A percentile compares a stretch with the other conserved stretches of the same genome.
Evolutionary conservation across 2,888 invertebrate genomes (phyloP).

Genomic region (Periphyllus acericola): DNA sequence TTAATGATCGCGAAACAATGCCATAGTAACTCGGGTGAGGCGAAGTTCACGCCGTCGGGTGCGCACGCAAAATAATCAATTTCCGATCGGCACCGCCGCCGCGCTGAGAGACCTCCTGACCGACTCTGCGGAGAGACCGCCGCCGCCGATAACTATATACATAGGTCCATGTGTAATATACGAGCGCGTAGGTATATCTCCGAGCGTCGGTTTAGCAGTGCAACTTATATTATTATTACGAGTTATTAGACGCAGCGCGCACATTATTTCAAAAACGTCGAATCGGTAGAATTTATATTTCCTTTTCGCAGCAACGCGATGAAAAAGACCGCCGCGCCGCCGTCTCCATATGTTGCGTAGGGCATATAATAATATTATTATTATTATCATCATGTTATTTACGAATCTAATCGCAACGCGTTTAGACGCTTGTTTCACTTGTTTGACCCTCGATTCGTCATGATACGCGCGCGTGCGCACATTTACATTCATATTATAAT

Average conservation of each 20-base stretch:
- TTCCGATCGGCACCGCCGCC: slow-evolving; percentile 20
- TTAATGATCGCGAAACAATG: slow-evolving; percentile 39
- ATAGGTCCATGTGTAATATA: background rate
- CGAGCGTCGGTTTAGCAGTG: background rate
- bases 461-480: background rate
- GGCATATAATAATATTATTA: background rate
- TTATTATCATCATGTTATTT: background rate
- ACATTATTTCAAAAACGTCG: background rate
- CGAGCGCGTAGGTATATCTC: background rate
- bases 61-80: slow-evolving; percentile 33
- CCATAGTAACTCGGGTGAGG: slow-evolving; percentile 4
- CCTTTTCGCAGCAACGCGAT: background rate
- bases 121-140: background rate
- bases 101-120: slow-evolving; percentile 17
- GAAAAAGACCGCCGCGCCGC: background rate
- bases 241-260: background rate
- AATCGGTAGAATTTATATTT: background rate
- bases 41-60: slow-evolving; percentile 24
- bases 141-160: background rate
- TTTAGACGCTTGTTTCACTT: too few relatives aligned
- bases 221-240: background rate
- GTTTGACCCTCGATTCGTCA: background rate
- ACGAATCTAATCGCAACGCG: background rate
- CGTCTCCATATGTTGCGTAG: too few relatives aligned
- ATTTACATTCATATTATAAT: background rate